Conservation (phyloP, 2,113 vertebrate species). For the Ammodytes marinus region DNA sequence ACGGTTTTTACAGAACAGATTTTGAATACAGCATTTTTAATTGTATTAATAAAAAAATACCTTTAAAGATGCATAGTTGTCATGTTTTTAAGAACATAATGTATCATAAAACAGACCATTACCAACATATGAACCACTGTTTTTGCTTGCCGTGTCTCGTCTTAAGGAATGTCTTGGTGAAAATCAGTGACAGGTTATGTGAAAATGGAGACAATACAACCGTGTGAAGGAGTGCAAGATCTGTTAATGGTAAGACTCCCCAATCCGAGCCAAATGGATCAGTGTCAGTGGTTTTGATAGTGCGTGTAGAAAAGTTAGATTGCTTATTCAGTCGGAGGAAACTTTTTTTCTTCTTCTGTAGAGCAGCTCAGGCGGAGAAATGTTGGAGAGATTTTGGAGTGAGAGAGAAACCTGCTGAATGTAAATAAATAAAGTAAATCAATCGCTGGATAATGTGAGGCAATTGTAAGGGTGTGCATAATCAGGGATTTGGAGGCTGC, state of each 20-base stretch:
- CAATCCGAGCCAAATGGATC: constrained; percentile 2
- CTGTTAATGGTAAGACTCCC: background rate
- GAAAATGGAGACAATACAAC: background rate
- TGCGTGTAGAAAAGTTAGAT: constrained; percentile 47
- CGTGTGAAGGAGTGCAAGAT: background rate
- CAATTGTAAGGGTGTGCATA: constrained; percentile 74
- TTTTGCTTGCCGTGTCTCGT: background rate
- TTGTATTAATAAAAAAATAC: too few relatives aligned
- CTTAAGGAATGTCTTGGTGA: background rate
- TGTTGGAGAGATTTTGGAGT: background rate
- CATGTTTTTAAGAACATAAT: too few relatives aligned
- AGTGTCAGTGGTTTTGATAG: constrained; percentile 13
- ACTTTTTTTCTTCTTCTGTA: constrained; percentile 35
- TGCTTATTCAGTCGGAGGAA: constrained; percentile 52
- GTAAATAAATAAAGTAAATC: constrained; percentile 74
- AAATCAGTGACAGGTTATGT: constrained; percentile 22
- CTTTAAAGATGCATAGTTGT: too few relatives aligned
- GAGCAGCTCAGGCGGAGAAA: constrained; percentile 25
- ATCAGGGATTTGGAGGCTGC: constrained; percentile 78
- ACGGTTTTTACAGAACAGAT: too few relatives aligned
- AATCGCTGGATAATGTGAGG: constrained; percentile 67
- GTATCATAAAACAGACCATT: too few relatives aligned
- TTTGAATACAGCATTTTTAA: too few relatives aligned
- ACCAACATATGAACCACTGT: too few relatives aligned
- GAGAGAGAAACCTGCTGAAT: constrained; percentile 68